Evolutionary conservation across 2,797 vertebrate genomes (phyloP).

Genomic region (Tarsius wallacei): DNA sequence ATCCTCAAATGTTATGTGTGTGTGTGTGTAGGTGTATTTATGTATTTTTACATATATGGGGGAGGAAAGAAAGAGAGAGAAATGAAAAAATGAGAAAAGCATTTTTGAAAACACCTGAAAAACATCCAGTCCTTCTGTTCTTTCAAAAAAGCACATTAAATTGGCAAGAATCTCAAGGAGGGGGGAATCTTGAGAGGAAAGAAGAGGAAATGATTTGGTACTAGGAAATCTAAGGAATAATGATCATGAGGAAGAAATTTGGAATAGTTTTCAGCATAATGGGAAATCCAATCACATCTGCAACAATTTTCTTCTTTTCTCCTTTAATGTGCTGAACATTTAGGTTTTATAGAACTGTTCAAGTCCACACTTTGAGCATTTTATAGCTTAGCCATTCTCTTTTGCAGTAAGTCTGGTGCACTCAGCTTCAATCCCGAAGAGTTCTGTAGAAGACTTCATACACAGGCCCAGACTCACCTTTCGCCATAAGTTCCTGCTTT

Average conservation of each 20-base stretch:
- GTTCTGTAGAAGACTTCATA: conserved; percentile 73
- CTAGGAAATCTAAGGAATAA: conserved; percentile 73
- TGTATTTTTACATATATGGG: neutral
- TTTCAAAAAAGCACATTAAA: conserved; percentile 70
- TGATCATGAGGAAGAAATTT: conserved; percentile 74
- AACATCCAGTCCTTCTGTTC: conserved; percentile 75
- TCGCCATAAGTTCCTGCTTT: conserved; percentile 76
- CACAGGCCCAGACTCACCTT: conserved; percentile 73
- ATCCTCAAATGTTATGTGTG: neutral
- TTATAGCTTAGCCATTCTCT: conserved; percentile 76
- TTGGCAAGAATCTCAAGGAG: conserved; percentile 71
- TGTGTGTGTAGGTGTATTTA: neutral
- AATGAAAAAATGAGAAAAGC: conserved; percentile 63
- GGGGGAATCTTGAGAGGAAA: neutral
- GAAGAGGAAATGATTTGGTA: conserved; percentile 67
- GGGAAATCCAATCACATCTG: conserved; percentile 70
- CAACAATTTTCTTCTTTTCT: conserved; percentile 63
- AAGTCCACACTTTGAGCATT: conserved; percentile 67
- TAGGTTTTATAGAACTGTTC: conserved; percentile 67
- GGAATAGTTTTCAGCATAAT: conserved; percentile 78
- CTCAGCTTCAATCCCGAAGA: conserved; percentile 83
- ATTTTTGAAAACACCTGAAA: conserved; percentile 78
- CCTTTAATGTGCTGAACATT: conserved; percentile 74
- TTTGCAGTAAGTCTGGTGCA: conserved; percentile 58
- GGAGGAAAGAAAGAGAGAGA: neutral